Conservation (phyloP, 2,113 vertebrate genomes). For the Ptilorrhoa leucosticta region DNA sequence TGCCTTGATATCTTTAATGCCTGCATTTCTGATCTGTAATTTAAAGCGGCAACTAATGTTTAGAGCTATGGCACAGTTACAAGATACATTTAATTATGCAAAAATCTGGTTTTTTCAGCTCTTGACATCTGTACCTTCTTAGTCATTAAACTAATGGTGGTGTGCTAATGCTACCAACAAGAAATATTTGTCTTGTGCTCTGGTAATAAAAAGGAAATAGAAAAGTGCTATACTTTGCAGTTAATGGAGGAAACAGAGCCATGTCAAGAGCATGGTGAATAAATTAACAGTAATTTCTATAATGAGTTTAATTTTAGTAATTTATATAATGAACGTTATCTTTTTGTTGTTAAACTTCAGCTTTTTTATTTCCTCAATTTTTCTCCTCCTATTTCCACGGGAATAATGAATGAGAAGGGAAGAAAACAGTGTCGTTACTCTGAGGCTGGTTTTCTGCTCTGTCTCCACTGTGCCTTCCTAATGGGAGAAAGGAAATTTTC, state of each 20-base stretch:
- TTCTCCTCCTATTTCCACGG: neutral
- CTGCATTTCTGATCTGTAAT: neutral
- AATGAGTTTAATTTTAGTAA: neutral
- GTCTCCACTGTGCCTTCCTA: neutral
- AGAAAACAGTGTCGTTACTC: neutral
- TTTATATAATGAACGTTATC: neutral
- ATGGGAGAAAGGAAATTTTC: neutral
- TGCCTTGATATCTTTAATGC: neutral
- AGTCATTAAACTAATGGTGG: slow-evolving; percentile 36
- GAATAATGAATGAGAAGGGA: neutral
- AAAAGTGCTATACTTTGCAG: neutral
- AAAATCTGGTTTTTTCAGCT: neutral
- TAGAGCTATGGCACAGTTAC: neutral
- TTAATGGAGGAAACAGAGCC: neutral
- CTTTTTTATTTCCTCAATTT: neutral
- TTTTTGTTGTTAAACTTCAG: neutral
- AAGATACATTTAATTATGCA: slow-evolving; percentile 8
- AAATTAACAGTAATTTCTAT: neutral
- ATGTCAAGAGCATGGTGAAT: neutral
- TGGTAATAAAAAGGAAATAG: neutral
- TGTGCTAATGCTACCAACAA: slow-evolving; percentile 10
- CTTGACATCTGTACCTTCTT: neutral
- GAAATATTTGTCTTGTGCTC: neutral
- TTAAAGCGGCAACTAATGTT: neutral
- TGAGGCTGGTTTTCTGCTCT: neutral